Percentiles rank a stretch among this genome's conserved stretches.
Conservation (phyloP, 2,888 invertebrate genomes). For the Ceriagrion tenellum region DNA sequence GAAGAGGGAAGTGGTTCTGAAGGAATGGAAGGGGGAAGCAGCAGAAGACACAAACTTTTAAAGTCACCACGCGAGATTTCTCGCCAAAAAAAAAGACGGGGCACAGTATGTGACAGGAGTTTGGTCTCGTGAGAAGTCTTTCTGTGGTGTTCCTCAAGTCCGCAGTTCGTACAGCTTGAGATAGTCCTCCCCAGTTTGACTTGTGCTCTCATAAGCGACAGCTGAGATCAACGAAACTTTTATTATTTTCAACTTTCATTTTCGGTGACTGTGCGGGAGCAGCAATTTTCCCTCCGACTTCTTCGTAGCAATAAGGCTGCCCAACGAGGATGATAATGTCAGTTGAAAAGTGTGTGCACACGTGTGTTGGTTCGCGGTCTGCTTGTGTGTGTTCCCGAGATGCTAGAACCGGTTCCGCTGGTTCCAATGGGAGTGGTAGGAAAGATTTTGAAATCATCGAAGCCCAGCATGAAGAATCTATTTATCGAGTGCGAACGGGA, state of each 20-base stretch:
- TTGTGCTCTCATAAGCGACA: background rate
- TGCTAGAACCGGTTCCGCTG: background rate
- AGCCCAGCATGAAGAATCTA: background rate
- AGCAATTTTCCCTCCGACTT: background rate
- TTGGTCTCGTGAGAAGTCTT: slow-evolving; percentile 39
- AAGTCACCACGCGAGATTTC: background rate
- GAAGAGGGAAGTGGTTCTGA: background rate
- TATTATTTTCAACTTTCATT: background rate
- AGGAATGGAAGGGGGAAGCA: background rate
- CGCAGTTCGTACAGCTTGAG: background rate
- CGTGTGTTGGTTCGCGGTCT: background rate
- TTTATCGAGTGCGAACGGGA: background rate
- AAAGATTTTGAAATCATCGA: background rate
- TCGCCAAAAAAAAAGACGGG: slow-evolving; percentile 36
- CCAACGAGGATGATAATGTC: background rate
- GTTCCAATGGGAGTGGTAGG: background rate
- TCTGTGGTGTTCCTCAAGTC: background rate
- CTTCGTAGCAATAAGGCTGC: background rate
- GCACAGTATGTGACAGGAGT: slow-evolving; percentile 47
- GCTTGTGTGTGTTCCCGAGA: background rate
- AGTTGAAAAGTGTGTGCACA: background rate
- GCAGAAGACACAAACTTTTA: slow-evolving; percentile 21
- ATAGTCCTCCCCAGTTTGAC: background rate
- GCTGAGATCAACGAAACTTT: background rate
- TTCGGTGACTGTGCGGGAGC: background rate